Base-by-base conservation (phyloP, 2,113 vertebrate genomes). In the Toxotes chatareus region DNA sequence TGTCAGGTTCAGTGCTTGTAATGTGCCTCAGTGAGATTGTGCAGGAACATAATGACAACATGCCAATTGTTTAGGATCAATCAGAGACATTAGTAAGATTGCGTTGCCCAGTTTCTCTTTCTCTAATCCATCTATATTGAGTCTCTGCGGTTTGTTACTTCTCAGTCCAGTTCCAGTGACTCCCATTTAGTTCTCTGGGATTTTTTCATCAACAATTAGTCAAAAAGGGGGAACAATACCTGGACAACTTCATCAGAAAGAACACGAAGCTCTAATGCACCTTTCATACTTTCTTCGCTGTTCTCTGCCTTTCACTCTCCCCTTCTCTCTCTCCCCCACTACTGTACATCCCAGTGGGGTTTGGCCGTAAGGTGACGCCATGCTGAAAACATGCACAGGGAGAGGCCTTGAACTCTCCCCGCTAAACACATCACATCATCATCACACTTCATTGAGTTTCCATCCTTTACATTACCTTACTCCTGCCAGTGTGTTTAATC, bases 351-450 rank as follows among this genome's bases (percentile, higher is more conserved):
- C 73, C 86, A 49, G 49, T 7, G 55, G 63, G 64, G 38, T 83
- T 86, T 82, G 55, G 61, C 76, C n/a, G 44, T 61, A 38, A 65
- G 78, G 85, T 91, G 80, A 94, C 76, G 67, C 0, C 78, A 90
- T 77, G 68, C 82, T 73, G 79, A 83, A 93, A 91, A 73, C 79
- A 84, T 66, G 69, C 75, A 42, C 55, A 10, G 64, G 79, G 67
- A 14, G 36, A 68, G 65, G 80, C 88, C 89, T 79, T 74, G 78
- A 90, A 86, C 83, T 76, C 53, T 67, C 59, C 76, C 83, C 21
- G 7, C 76, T 77, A 83, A 89, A 86, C 87, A 66, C 83, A 87
- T 85, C 82, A 85, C 90, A 87, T 87, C 85, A 89, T 84, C 83
- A 87, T 84, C 83, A 56, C 83, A 87, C 80, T 83, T 81, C 77